A percentile compares a stretch with the other conserved stretches of the same genome.
These are phyloP conservation scores for Agrochola circellaris DNA, from an alignment of 2,888 invertebrate species.

Conservation along the genomic window DNA sequence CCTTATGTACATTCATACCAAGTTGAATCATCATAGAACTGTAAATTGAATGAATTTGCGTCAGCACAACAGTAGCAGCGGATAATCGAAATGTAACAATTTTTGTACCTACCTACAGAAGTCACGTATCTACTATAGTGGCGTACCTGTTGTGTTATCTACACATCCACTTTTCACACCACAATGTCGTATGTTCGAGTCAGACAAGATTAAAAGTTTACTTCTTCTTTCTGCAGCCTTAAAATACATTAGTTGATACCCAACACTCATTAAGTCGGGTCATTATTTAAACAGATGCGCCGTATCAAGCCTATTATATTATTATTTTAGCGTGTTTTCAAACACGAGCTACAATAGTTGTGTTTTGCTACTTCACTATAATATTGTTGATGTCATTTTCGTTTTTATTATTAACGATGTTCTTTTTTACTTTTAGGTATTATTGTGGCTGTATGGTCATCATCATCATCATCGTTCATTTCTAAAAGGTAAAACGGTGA, in stretches of 20 bases:
- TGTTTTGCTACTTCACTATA: conserved; percentile 7
- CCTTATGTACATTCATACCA: not conserved
- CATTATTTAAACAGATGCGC: not conserved
- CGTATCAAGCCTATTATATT: not conserved
- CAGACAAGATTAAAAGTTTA: not conserved
- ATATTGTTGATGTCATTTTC: conserved; percentile 11
- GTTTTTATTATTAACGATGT: not conserved
- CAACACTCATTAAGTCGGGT: not conserved
- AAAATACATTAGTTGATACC: not conserved
- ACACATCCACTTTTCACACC: conserved; percentile 1
- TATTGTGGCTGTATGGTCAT: not conserved
- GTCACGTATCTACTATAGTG: conserved; percentile 24
- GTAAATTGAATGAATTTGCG: conserved; percentile 11
- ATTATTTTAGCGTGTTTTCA: conserved; percentile 15
- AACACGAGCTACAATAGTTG: conserved; percentile 18
- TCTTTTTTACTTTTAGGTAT: not conserved
- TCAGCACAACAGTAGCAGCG: conserved; percentile 22
- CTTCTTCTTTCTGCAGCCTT: not conserved
- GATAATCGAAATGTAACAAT: conserved; percentile 24
- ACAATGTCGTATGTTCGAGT: not conserved
- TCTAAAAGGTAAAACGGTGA: not conserved
- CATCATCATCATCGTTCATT: not conserved
- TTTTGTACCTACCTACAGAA: conserved; percentile 15
- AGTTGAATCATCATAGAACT: conserved; percentile 2
- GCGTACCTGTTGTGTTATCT: conserved; percentile 22